A percentile compares a stretch with the other conserved stretches of the same genome.
phyloP scores from a whole-genome alignment of 2,113 vertebrate genomes.

The Prunella himalayana region DNA sequence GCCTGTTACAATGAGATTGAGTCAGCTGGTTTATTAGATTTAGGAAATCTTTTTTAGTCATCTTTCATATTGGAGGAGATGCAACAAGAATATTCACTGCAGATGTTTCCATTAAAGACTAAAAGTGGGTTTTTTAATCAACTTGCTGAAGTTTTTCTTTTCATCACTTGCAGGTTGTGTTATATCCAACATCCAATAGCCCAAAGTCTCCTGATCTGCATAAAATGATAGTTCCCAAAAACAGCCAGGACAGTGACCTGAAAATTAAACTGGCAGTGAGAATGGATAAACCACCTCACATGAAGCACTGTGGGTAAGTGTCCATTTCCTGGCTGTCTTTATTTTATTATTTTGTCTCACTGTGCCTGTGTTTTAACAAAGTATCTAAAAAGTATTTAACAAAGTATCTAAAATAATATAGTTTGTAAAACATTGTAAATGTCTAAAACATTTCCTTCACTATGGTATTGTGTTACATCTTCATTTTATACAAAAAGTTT shows the following conservation, averaged over 20 bases:
- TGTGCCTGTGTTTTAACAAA: not conserved
- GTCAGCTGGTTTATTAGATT: not conserved
- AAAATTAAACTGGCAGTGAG: conserved; percentile 92
- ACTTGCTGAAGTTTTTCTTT: not conserved
- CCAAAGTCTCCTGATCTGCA: conserved; percentile 90
- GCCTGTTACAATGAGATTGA: not conserved
- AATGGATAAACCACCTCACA: conserved; percentile 97
- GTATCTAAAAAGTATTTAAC: not conserved
- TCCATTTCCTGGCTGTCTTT: not conserved
- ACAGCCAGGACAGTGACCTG: conserved; percentile 90
- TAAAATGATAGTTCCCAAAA: conserved; percentile 92
- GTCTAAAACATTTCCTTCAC: not conserved
- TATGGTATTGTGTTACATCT: not conserved
- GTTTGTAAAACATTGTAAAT: not conserved
- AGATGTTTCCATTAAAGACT: not conserved
- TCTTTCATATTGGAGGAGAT: not conserved
- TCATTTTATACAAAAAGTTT: not conserved
- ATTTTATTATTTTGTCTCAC: not conserved
- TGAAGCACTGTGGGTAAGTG: conserved; percentile 96
- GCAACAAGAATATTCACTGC: not conserved
- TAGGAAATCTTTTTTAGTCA: not conserved
- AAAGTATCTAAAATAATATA: not conserved
- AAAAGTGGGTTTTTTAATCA: not conserved
- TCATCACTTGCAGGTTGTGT: conserved; percentile 79
- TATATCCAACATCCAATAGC: conserved; percentile 90